Base-by-base conservation (phyloP, 2,113 vertebrate species). In the Actenoides hombroni region DNA sequence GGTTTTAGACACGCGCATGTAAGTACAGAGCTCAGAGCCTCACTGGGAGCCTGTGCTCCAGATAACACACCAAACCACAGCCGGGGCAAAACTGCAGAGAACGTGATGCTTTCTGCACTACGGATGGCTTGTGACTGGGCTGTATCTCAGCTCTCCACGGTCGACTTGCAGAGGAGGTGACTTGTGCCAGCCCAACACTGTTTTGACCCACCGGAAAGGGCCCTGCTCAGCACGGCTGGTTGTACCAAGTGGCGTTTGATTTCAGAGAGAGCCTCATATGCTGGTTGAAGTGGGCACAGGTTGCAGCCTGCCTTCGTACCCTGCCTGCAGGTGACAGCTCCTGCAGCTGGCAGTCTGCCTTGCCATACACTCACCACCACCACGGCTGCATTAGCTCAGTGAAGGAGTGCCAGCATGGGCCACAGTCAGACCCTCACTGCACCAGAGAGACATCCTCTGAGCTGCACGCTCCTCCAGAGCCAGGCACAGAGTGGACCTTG, bases 1-100 rank as follows among this genome's bases (percentile, higher is more conserved):
- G 29, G n/a, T 46, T 88, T 40, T n/a, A 56, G 53, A 28, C n/a
- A 23, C 1, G 0, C 2, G 0, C 3, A 1, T 1, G 16, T 11
- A 2, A 51, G 46, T 6, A 42, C n/a, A 8, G 56, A 0, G 3
- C 49, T 60, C 40, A 24, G 88, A 56, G 74, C 7, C 53, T 39
- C 39, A 1, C 0, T 42, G 35, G 40, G 35, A 91, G 37, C 46
- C 46, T 40, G 31, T 26, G 74, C 89, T 64, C 74, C 81, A 64
- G n/a, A 16, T 7, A 59, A 17, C 33, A 28, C 49, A 74, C 16
- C 16, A 14, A 44, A 56, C 1, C 44, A 23, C 37, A 63, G 53
- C 37, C 42, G 49, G 31, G 42, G 42, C 33, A 56, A 2, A 7
- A 26, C 13, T 2, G 13, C 63, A 42, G 74, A 61, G 59, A 23